Base-by-base conservation (phyloP, 1,140 invertebrate species). In the Drosophila nigrodunni region DNA sequence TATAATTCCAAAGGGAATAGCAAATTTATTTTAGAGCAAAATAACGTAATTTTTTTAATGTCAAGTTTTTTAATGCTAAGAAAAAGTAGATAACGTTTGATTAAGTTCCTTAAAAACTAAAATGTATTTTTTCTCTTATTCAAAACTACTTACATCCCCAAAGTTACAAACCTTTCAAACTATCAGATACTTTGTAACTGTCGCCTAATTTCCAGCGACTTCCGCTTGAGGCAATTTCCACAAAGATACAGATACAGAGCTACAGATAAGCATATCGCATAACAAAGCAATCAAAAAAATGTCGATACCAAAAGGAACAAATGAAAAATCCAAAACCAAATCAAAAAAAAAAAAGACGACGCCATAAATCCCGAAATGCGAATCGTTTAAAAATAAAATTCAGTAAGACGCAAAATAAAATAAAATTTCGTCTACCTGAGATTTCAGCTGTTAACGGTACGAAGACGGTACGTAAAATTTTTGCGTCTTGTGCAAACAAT, bases 401-500 rank as follows among this genome's bases (percentile, higher is more conserved):
- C 47, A 39, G 62, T 50, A 66, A 62, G 66, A 77, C 75, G 71
- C 60, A 57, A 73, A 59, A 50, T 15, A 55, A 41, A 65, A 25
- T 21, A 21, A 21, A 21, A 21, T 21, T 21, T 21, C 47, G 74
- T 55, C 81, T 83, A 83, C 81, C 81, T 83, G 81, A 77, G 60
- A 50, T 71, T 64, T 50, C 59, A 70, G 70, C 70, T 73, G 25
- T 30, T 30, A 30, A 30, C 25, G 59, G 49, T 62, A 61, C 67
- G 55, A 5, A 30, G 25, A 30, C 25, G 25, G 25, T 30, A 52
- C 58, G 68, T 83, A 73, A 67, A 82, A 70, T 77, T 80, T 82
- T 83, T 83, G 81, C 81, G 81, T 83, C 81, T 85, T 83, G 61
- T 85, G 81, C 81, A 83, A 83, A 83, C 73, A 75, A 75, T 74